A percentile compares a stretch with the other conserved stretches of the same genome.
Conservation (phyloP, 2,888 invertebrate species). For the Lochmaea crataegi region DNA sequence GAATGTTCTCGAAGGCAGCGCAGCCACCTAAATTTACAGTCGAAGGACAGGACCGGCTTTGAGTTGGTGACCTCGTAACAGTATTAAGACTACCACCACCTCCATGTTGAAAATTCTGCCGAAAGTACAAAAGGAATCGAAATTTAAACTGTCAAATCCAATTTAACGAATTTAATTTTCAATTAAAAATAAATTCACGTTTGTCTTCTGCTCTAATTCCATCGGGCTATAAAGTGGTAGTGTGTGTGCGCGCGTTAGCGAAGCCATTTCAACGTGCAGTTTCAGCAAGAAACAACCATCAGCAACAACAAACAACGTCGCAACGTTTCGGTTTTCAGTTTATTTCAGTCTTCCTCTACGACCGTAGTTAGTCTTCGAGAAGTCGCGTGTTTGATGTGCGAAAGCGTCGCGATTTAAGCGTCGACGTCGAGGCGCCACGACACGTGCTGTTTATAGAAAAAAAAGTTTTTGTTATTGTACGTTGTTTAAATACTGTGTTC, state of each 20-base stretch:
- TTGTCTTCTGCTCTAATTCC: background rate
- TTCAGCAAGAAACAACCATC: slow-evolving; percentile 17
- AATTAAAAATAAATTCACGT: background rate
- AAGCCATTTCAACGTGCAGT: slow-evolving; percentile 1
- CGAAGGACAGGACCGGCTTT: too few relatives aligned
- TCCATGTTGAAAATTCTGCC: too few relatives aligned
- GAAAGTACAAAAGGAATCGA: too few relatives aligned
- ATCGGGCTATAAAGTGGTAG: background rate
- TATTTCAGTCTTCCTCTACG: background rate
- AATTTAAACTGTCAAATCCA: too few relatives aligned
- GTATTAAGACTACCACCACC: too few relatives aligned
- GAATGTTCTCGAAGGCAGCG: too few relatives aligned
- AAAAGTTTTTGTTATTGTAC: background rate
- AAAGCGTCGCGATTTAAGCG: background rate
- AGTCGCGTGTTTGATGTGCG: background rate
- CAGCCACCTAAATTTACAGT: too few relatives aligned
- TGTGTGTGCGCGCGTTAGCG: slow-evolving; percentile 5
- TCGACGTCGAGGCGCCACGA: slow-evolving; percentile 20
- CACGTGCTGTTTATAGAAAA: slow-evolving; percentile 11
- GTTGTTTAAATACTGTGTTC: too few relatives aligned
- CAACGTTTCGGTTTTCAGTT: slow-evolving; percentile 13
- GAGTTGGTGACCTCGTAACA: too few relatives aligned
- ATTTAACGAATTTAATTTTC: background rate
- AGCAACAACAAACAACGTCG: slow-evolving; percentile 15
- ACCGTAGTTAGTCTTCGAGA: background rate